A percentile compares a stretch with the other conserved stretches of the same genome.
phyloP scores from a whole-genome alignment of 2,888 invertebrate genomes.

The Molanna angustata region DNA sequence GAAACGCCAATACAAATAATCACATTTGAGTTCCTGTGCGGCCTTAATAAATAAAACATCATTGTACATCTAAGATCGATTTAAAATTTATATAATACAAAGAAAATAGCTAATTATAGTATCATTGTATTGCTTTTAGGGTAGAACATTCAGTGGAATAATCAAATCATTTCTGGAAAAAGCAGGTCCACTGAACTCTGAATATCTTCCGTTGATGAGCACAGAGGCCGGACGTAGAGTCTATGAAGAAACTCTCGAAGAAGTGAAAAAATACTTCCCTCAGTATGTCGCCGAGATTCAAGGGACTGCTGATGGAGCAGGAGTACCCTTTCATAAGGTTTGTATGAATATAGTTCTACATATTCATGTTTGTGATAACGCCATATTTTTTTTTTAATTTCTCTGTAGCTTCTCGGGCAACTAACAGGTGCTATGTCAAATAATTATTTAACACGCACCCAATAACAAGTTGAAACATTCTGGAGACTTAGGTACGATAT shows the following conservation, averaged over 20 bases:
- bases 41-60: no score
- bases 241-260: constrained; percentile 71
- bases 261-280: constrained; percentile 69
- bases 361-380: background rate
- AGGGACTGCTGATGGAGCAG: constrained; percentile 83
- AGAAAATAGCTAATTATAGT: no score
- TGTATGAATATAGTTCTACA: constrained; percentile 23
- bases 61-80: no score
- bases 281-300: constrained; percentile 80
- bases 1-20: no score
- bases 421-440: no score
- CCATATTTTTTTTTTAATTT: background rate
- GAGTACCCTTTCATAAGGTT: constrained; percentile 81
- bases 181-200: constrained; percentile 61
- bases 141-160: constrained; percentile 70
- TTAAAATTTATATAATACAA: no score
- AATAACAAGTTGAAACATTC: no score
- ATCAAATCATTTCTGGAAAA: constrained; percentile 66
- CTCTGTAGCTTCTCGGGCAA: no score
- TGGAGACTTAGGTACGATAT: no score
- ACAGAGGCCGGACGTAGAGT: constrained; percentile 66
- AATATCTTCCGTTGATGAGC: constrained; percentile 68
- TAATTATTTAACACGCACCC: no score
- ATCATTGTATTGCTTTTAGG: constrained; percentile 50
- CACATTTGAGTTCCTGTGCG: no score